A percentile compares a stretch with the other conserved stretches of the same genome.
phyloP scores from a whole-genome alignment of 2,888 invertebrate genomes.

The Odontomyia ornata region DNA sequence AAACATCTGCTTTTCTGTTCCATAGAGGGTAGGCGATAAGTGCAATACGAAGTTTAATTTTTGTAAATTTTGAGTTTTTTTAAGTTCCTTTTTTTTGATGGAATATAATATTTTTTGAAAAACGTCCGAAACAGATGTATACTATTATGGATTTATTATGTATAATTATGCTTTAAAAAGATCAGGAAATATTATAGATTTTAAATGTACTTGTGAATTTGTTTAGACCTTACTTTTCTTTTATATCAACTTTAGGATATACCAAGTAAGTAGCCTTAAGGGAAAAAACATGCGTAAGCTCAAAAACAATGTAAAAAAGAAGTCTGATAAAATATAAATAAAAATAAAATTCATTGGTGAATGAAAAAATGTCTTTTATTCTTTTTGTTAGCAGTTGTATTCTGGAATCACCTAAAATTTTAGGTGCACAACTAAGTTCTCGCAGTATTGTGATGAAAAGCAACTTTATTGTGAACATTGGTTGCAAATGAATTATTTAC shows the following conservation, averaged over 20 bases:
- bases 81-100: background rate
- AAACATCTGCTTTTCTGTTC: background rate
- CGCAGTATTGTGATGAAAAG: too few species aligned
- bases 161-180: conserved; percentile 8
- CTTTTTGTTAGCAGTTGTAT: too few species aligned
- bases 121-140: background rate
- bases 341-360: background rate
- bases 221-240: background rate
- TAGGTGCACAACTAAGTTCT: too few species aligned
- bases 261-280: background rate
- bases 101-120: background rate
- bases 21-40: conserved; percentile 29
- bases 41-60: conserved; percentile 41
- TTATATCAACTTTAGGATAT: background rate
- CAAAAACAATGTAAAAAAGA: conserved; percentile 22
- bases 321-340: conserved; percentile 30
- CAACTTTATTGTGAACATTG: too few species aligned
- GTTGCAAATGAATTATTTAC: background rate
- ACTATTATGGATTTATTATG: background rate
- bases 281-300: background rate
- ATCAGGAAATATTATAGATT: background rate
- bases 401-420: too few species aligned
- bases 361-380: too few species aligned
- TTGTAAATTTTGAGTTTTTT: background rate
- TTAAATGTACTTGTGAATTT: background rate